Conservation (phyloP, 2,888 invertebrate species). For the Limnephilus rhombicus region DNA sequence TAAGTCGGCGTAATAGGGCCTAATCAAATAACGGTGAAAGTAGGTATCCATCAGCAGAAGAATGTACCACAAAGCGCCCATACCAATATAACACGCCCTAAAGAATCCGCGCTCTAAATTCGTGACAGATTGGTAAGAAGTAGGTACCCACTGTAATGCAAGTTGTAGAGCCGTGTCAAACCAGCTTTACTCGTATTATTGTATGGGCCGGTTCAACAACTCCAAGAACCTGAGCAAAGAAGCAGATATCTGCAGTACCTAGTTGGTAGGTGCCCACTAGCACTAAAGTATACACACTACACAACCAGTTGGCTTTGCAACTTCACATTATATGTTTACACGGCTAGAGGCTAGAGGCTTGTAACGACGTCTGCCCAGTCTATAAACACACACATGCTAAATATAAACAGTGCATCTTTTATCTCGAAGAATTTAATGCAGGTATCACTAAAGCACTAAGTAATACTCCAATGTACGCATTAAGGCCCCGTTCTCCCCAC, state of each 20-base stretch:
- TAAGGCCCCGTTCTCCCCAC: too few relatives aligned
- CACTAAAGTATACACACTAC: background rate
- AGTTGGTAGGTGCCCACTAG: background rate
- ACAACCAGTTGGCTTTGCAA: background rate
- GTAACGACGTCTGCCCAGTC: background rate
- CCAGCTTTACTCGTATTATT: background rate
- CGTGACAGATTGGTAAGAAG: background rate
- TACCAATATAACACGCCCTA: background rate
- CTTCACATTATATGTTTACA: background rate
- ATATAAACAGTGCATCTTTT: background rate
- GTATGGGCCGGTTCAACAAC: background rate
- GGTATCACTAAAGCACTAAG: background rate
- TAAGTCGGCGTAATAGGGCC: too few relatives aligned
- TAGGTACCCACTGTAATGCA: background rate
- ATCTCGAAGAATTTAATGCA: background rate
- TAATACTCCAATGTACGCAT: background rate
- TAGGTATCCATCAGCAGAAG: background rate
- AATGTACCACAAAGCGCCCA: background rate
- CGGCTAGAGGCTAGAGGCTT: background rate
- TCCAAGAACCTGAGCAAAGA: too few relatives aligned
- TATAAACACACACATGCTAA: background rate
- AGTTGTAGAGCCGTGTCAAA: background rate
- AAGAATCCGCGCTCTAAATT: conserved; percentile 13
- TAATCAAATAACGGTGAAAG: conserved; percentile 7
- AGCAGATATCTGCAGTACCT: background rate